Percentiles rank a stretch among this genome's conserved stretches.
Evolutionary conservation across 2,113 vertebrate genomes (phyloP).

Genomic region (Numida meleagris): DNA sequence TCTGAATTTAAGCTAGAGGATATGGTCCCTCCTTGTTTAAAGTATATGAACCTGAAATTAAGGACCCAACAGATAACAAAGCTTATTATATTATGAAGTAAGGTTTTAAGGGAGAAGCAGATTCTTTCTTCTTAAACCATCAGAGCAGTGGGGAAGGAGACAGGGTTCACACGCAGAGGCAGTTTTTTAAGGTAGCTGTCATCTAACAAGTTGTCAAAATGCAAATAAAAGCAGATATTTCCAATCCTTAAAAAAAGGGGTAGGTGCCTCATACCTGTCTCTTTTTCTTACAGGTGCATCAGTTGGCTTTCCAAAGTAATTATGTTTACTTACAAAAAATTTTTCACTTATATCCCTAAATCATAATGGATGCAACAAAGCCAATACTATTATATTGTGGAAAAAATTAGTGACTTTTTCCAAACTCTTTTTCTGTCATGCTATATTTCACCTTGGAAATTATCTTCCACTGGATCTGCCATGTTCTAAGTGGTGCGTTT

Average conservation of each 20-base stretch:
- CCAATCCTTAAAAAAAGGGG: too few species aligned
- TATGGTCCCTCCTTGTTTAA: background rate
- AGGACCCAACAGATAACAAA: background rate
- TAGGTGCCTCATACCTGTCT: background rate
- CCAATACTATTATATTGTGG: background rate
- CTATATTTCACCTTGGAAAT: background rate
- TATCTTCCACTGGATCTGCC: background rate
- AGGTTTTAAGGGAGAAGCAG: background rate
- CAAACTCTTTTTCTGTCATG: background rate
- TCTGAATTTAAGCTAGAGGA: background rate
- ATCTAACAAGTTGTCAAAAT: background rate
- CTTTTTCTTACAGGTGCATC: background rate
- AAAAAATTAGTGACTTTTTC: background rate
- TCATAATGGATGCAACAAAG: background rate
- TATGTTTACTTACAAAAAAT: background rate
- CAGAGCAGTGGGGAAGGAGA: background rate
- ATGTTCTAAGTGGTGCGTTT: background rate
- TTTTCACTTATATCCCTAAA: background rate
- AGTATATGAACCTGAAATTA: background rate
- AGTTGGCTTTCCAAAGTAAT: background rate
- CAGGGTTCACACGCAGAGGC: background rate
- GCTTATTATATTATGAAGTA: background rate
- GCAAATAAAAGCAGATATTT: background rate
- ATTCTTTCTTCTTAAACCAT: background rate
- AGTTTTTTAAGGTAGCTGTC: background rate